These are phyloP conservation scores for Reticulitermes speratus DNA, from an alignment of 1,140 invertebrate species.

Conservation along the genomic window DNA sequence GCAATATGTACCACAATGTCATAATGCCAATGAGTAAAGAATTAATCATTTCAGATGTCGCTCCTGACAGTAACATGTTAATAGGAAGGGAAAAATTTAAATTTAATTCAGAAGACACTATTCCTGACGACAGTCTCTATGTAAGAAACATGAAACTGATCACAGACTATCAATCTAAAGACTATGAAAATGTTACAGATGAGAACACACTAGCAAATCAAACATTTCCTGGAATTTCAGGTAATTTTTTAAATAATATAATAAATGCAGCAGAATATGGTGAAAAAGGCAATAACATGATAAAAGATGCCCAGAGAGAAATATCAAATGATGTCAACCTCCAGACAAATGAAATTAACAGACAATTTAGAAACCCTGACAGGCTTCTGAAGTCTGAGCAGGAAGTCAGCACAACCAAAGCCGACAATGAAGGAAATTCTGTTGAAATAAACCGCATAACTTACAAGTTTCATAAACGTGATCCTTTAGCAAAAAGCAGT, in stretches of 20 bases:
- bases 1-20: no score
- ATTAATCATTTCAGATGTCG: background rate
- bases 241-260: no score
- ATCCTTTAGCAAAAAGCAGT: background rate
- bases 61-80: background rate
- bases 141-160: no score
- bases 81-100: no score
- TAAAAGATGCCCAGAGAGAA: background rate
- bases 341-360: background rate
- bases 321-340: background rate
- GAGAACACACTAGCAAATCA: no score
- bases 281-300: background rate
- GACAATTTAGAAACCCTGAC: background rate
- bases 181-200: no score
- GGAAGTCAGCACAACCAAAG: background rate
- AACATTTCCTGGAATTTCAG: no score
- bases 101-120: no score
- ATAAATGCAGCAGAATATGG: background rate
- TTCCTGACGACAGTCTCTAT: no score
- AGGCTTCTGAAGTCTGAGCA: background rate
- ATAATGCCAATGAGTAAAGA: background rate
- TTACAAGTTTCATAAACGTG: background rate
- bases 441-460: background rate
- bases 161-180: no score
- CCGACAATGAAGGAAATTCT: background rate